Evolutionary conservation across 2,888 invertebrate species (phyloP).

Genomic region (Apamea monoglypha): DNA sequence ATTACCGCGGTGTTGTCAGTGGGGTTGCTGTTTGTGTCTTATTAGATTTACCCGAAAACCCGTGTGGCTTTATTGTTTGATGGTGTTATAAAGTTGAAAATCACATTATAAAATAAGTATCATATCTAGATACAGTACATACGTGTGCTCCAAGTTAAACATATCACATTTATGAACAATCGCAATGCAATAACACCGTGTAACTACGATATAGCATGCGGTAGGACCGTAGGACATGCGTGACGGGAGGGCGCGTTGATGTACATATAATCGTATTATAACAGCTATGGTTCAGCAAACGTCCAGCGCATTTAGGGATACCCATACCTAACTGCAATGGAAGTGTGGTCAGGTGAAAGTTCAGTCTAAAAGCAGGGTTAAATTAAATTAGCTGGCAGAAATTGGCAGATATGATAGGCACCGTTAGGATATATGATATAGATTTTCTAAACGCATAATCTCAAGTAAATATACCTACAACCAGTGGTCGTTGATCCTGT

Average conservation of each 20-base stretch:
- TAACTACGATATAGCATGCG: not conserved
- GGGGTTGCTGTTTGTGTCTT: slow-evolving; percentile 18
- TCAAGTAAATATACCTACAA: not conserved
- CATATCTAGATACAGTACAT: not conserved
- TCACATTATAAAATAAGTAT: not conserved
- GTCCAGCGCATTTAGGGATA: not conserved
- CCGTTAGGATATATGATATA: too few relatives aligned
- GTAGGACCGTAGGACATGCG: not conserved
- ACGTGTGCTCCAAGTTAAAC: not conserved
- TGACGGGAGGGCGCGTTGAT: not conserved
- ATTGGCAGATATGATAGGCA: not conserved
- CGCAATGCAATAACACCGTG: not conserved
- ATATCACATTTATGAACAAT: not conserved
- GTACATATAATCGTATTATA: not conserved
- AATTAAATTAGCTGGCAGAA: not conserved
- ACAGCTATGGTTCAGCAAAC: not conserved
- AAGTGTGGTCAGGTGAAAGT: not conserved
- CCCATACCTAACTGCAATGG: too few relatives aligned
- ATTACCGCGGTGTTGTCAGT: not conserved
- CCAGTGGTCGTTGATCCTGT: not conserved
- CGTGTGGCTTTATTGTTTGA: not conserved
- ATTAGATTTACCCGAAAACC: not conserved
- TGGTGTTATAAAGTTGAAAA: not conserved
- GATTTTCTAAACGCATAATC: too few relatives aligned
- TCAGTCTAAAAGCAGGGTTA: not conserved